These are phyloP conservation scores for Gryon sp. DNA, from an alignment of 1,140 invertebrate species.

Conservation along the genomic window DNA sequence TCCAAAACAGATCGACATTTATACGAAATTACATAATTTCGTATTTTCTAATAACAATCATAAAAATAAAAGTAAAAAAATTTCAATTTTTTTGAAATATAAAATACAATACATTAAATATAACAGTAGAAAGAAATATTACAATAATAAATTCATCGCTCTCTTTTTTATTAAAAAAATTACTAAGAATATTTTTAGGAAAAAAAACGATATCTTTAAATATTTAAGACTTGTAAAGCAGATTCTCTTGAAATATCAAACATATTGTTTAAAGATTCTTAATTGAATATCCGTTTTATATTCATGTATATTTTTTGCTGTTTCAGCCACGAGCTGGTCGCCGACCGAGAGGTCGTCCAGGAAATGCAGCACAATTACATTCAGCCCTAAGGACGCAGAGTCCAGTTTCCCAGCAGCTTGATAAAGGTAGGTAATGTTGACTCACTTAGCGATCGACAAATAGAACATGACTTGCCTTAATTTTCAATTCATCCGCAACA, in stretches of 20 bases:
- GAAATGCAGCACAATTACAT: slow-evolving; percentile 71
- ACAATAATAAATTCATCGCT: no score
- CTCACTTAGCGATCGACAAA: slow-evolving; percentile 43
- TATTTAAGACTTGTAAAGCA: no score
- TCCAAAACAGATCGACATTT: neutral
- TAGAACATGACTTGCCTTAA: slow-evolving; percentile 31
- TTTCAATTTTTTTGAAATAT: no score
- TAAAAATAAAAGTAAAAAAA: no score
- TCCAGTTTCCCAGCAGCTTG: slow-evolving; percentile 73
- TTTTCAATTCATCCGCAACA: slow-evolving; percentile 36
- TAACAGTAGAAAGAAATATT: no score
- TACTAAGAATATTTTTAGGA: no score
- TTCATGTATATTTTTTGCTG: slow-evolving; percentile 22
- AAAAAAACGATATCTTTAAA: no score
- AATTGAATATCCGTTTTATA: neutral
- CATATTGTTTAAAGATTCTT: no score
- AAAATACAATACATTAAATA: no score
- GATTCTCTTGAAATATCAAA: no score
- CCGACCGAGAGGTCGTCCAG: slow-evolving; percentile 76
- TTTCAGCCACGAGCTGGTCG: slow-evolving; percentile 75
- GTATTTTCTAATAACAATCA: no score
- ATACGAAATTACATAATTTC: neutral
- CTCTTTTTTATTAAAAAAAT: no score
- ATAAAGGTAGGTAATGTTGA: slow-evolving; percentile 73
- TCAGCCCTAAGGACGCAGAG: slow-evolving; percentile 72